Percentiles rank a stretch among this genome's conserved stretches.
These are phyloP conservation scores for Pheosia tremula DNA, from an alignment of 2,888 invertebrate genomes.

Conservation along the genomic window DNA sequence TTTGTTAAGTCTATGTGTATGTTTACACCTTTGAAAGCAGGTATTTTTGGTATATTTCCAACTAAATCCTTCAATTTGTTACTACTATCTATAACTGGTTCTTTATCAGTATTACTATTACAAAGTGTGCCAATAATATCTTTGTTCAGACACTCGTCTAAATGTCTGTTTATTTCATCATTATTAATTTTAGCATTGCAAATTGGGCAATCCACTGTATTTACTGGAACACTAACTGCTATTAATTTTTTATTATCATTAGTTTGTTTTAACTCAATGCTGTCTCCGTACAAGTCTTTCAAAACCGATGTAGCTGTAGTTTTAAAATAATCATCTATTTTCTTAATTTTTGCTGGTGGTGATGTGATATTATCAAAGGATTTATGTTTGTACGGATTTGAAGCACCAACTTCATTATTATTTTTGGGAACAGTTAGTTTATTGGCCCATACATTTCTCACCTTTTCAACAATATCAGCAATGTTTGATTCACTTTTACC, in stretches of 20 bases:
- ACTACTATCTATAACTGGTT: conserved; percentile 5
- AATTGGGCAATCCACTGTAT: conserved; percentile 75
- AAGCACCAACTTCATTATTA: conserved; percentile 9
- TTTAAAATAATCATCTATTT: conserved; percentile 74
- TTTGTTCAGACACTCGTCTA: conserved; percentile 77
- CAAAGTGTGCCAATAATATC: conserved; percentile 59
- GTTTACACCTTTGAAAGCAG: conserved; percentile 15
- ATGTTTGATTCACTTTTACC: conserved; percentile 30
- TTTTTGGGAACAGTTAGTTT: conserved; percentile 37
- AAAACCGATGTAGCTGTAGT: conserved; percentile 55
- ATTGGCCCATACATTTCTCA: conserved; percentile 54
- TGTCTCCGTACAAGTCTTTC: conserved; percentile 73
- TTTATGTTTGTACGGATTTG: conserved; percentile 54
- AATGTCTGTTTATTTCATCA: conserved; percentile 68
- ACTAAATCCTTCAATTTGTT: conserved; percentile 1
- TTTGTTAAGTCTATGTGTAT: conserved; percentile 10
- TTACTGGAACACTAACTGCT: conserved; percentile 39
- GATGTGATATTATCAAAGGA: conserved; percentile 34
- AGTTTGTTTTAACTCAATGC: conserved; percentile 56
- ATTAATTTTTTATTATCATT: conserved; percentile 49
- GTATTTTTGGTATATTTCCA: conserved; percentile 10
- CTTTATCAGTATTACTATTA: conserved; percentile 21
- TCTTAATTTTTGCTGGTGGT: conserved; percentile 66
- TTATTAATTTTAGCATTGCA: conserved; percentile 65
- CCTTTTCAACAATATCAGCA: conserved; percentile 41